Conservation (phyloP, 2,797 vertebrate genomes). For the Sebastes dallii region DNA sequence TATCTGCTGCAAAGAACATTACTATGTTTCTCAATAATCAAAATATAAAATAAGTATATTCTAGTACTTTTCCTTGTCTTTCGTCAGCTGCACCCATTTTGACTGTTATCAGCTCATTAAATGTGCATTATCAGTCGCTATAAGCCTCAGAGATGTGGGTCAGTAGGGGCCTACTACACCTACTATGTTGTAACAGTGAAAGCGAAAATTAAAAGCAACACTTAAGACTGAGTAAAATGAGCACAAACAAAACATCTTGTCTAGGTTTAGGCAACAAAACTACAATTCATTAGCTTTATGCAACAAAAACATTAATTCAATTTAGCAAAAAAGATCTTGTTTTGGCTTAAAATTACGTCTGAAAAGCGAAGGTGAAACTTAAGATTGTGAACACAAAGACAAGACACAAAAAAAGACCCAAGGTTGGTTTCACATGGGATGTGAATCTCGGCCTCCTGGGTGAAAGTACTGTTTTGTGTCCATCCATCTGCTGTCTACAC, state of each 20-base stretch:
- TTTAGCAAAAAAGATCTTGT: not conserved
- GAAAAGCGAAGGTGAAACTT: not conserved
- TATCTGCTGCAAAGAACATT: not conserved
- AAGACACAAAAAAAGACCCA: too few species aligned
- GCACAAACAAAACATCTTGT: not conserved
- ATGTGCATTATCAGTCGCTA: too few species aligned
- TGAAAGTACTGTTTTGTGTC: too few species aligned
- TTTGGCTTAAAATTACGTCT: not conserved
- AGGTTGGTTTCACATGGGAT: too few species aligned
- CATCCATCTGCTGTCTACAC: too few species aligned
- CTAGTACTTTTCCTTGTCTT: not conserved
- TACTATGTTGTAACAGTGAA: too few species aligned
- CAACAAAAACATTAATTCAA: not conserved
- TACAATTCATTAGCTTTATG: not conserved
- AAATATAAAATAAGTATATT: not conserved
- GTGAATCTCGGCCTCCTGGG: too few species aligned
- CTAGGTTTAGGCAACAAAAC: not conserved
- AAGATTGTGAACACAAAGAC: too few species aligned
- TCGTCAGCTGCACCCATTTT: not conserved
- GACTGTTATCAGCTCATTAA: not conserved
- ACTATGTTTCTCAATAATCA: not conserved
- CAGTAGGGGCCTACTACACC: too few species aligned
- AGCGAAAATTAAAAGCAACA: too few species aligned
- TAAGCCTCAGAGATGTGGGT: too few species aligned
- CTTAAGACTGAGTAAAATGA: not conserved